Base-by-base conservation (phyloP, 2,797 vertebrate species). In the Cynopterus sphinx region DNA sequence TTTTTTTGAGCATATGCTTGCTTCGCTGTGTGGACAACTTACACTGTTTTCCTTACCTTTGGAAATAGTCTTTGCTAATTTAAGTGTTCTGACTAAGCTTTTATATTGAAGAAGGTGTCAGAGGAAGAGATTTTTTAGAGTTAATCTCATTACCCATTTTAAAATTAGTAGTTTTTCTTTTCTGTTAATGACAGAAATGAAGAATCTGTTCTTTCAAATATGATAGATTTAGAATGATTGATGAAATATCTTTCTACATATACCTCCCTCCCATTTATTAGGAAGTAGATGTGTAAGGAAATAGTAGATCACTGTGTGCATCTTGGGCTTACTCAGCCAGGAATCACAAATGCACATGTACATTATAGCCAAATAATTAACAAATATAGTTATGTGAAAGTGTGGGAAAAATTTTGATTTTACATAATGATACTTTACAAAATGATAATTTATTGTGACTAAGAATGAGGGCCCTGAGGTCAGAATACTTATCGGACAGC, bases 111-210 rank as follows among this genome's bases (percentile, higher is more conserved):
- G 36, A 83, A 16, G 8, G 31, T 73, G 36, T 85, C 28, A 65
- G 15, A 70, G 31, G n/a, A 39, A 73, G 24, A 55, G 26, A 51
- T 67, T 67, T 88, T 97, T 92, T 31, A 39, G 36, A 70, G 43
- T 81, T 94, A 41, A 95, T 95, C 78, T 87, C 33, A 92, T 90
- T 92, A 33, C 33, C 33, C 68, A 51, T 79, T 90, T 90, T 41
- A 31, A 95, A 94, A 46, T 59, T 81, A 79, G 68, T 71, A 85
- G 55, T 51, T 70, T 96, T 73, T 82, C 61, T 91, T 89, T 89
- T 91, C 46, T 61, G 24, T 70, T 31, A 57, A 26, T 91, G 57
- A 33, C 26, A 53, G 74, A 92, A 84, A 49, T 73, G 82, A 91
- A 67, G 21, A 41, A 59, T 39, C 6, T 70, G 39, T 91, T 77